These are phyloP conservation scores for Pelecanus crispus DNA, from an alignment of 2,113 vertebrate species.

Conservation along the genomic window DNA sequence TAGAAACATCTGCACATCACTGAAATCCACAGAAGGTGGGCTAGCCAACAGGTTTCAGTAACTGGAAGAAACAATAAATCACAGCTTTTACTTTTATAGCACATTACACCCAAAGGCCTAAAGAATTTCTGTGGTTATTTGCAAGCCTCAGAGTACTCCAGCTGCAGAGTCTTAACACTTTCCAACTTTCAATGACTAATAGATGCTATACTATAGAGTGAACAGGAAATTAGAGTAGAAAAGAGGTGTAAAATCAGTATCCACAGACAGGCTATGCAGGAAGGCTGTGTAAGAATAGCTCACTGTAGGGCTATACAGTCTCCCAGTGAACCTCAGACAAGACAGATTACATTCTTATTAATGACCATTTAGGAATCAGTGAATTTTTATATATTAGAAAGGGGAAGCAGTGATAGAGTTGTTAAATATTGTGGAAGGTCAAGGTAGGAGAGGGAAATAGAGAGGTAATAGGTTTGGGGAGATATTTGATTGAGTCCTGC, in stretches of 20 bases:
- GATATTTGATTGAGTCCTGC: background rate
- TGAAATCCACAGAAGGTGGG: background rate
- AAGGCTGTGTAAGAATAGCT: background rate
- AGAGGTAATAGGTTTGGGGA: background rate
- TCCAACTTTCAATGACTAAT: constrained; percentile 11
- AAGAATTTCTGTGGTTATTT: constrained; percentile 6
- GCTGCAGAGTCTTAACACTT: background rate
- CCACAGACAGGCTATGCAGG: background rate
- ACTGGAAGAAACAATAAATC: constrained; percentile 34
- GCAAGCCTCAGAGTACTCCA: background rate
- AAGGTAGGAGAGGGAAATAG: background rate
- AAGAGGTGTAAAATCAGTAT: background rate
- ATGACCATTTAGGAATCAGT: background rate
- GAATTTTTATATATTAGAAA: background rate
- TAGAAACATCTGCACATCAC: background rate
- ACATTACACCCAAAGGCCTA: constrained; percentile 17
- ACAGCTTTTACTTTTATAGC: constrained; percentile 27
- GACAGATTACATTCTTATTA: background rate
- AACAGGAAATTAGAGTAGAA: constrained; percentile 28
- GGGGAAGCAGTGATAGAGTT: background rate
- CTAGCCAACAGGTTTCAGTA: background rate
- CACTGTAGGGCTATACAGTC: background rate
- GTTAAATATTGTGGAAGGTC: background rate
- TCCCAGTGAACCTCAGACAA: background rate
- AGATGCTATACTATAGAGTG: background rate